These are phyloP conservation scores for Carpatolechia fugitivella DNA, from an alignment of 2,888 invertebrate species.

Conservation along the genomic window DNA sequence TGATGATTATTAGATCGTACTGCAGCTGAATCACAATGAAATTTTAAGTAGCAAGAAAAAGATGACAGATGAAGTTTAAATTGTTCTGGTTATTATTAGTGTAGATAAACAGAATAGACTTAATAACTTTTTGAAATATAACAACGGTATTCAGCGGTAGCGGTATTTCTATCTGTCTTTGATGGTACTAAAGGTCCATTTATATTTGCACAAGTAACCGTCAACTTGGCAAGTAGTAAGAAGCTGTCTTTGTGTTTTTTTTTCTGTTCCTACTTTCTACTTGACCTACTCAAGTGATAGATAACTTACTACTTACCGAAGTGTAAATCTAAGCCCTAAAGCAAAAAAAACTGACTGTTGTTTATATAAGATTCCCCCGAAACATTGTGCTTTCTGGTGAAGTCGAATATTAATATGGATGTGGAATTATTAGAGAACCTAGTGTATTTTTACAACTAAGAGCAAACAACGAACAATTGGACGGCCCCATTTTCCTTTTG, in stretches of 20 bases:
- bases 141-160: too few species aligned
- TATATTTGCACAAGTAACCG: background rate
- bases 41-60: conserved; percentile 4
- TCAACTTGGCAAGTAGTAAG: background rate
- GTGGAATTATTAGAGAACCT: background rate
- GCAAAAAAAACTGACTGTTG: background rate
- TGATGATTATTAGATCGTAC: conserved; percentile 8
- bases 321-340: background rate
- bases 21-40: background rate
- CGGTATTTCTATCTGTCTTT: too few species aligned
- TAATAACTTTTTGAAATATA: too few species aligned
- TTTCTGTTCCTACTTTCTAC: too few species aligned
- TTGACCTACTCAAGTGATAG: too few species aligned
- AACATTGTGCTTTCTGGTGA: background rate
- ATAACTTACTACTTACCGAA: too few species aligned
- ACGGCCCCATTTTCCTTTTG: background rate
- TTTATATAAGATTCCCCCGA: background rate
- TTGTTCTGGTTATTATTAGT: background rate
- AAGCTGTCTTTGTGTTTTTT: background rate
- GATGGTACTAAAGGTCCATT: background rate
- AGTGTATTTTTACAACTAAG: conserved; percentile 6
- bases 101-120: too few species aligned
- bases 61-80: background rate
- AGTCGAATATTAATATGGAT: background rate
- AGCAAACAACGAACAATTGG: background rate